phyloP scores from a whole-genome alignment of 2,113 vertebrate species.

The Anolis carolinensis region DNA sequence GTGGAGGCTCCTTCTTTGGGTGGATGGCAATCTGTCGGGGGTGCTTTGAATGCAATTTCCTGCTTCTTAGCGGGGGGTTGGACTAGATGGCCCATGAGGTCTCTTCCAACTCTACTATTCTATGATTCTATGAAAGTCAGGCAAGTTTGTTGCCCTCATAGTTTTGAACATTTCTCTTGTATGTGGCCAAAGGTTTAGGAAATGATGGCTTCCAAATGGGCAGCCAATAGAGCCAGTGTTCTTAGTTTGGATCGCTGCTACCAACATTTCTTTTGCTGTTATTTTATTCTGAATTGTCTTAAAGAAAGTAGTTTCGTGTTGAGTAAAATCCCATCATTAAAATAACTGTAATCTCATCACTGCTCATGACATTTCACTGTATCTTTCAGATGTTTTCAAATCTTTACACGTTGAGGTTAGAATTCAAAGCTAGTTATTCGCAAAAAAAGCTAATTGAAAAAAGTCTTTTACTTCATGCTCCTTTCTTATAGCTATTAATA shows the following conservation, averaged over 20 bases:
- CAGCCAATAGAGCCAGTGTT: neutral
- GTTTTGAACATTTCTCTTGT: neutral
- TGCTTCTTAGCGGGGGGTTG: too few relatives aligned
- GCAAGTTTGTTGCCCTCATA: neutral
- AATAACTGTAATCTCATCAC: neutral
- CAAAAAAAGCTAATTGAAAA: conserved; percentile 39
- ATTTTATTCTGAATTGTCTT: neutral
- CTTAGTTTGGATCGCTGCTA: neutral
- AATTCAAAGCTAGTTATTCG: neutral
- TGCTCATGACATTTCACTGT: neutral
- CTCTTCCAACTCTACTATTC: too few relatives aligned
- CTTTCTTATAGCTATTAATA: conserved; percentile 45
- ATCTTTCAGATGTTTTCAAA: neutral
- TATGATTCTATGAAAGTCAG: too few relatives aligned
- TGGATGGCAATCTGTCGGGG: too few relatives aligned
- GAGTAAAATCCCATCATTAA: neutral
- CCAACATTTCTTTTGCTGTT: neutral
- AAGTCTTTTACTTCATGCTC: neutral
- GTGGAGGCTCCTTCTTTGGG: too few relatives aligned
- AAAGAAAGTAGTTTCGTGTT: neutral
- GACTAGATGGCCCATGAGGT: too few relatives aligned
- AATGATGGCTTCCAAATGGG: neutral
- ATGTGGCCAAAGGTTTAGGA: neutral
- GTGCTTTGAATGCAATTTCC: too few relatives aligned
- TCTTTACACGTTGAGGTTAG: neutral